phyloP scores from a whole-genome alignment of 64 coral and sea anemone genomes.

The Astreopora myriophthalma region DNA sequence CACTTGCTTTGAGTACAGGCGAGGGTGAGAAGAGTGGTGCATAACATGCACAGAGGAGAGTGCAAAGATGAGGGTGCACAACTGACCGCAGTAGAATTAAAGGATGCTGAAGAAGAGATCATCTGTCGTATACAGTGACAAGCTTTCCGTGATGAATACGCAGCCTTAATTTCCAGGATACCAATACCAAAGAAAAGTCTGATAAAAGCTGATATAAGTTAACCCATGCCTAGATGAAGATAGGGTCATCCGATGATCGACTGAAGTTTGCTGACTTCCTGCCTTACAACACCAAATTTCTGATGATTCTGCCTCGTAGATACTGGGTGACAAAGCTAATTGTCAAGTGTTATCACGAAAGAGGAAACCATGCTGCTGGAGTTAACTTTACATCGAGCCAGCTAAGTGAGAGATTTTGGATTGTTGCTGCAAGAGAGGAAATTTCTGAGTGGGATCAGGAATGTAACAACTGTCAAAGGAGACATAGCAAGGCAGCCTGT shows the following conservation, averaged over 20 bases:
- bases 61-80: not conserved
- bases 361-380: constrained; percentile 22
- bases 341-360: constrained; percentile 40
- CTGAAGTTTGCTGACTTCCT: constrained; percentile 21
- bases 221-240: not conserved
- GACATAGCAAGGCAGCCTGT: not conserved
- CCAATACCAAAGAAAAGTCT: not conserved
- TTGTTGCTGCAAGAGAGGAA: constrained; percentile 53
- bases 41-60: constrained; percentile 25
- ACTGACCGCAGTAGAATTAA: constrained; percentile 21
- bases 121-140: constrained; percentile 8
- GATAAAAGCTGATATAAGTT: not conserved
- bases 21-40: constrained; percentile 57
- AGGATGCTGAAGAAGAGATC: constrained; percentile 48
- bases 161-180: not conserved
- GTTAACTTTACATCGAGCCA: constrained; percentile 43
- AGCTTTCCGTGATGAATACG: constrained; percentile 35
- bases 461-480: constrained; percentile 29
- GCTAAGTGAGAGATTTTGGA: constrained; percentile 58
- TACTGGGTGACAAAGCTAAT: constrained; percentile 58
- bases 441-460: constrained; percentile 62
- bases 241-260: not conserved
- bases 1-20: constrained; percentile 30
- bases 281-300: not conserved
- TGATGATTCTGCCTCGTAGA: constrained; percentile 13